phyloP scores from a whole-genome alignment of 2,113 vertebrate species.

The Phycodurus eques region DNA sequence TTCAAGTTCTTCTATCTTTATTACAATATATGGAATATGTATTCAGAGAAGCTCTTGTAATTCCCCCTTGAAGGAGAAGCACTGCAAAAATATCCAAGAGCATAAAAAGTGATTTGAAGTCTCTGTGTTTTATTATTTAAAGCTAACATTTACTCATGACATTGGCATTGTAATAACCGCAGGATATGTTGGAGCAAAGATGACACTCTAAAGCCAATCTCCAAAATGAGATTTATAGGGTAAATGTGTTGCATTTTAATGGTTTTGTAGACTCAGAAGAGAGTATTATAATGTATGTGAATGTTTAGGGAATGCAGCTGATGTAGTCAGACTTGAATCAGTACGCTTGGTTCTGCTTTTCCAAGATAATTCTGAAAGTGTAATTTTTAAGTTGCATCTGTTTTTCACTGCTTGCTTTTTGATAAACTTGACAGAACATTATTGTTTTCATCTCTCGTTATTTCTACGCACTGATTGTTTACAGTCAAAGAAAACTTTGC shows the following conservation, averaged over 20 bases:
- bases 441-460: constrained; percentile 31
- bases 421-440: constrained; percentile 40
- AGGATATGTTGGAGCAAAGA: constrained; percentile 50
- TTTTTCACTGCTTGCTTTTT: constrained; percentile 27
- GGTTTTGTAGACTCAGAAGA: constrained; percentile 37
- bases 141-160: constrained; percentile 63
- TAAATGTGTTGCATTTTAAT: constrained; percentile 50
- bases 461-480: constrained; percentile 32
- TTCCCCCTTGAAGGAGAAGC: constrained; percentile 46
- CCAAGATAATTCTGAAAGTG: constrained; percentile 35
- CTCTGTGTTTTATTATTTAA: constrained; percentile 66
- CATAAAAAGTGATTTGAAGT: constrained; percentile 52
- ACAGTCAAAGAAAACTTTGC: constrained; percentile 26
- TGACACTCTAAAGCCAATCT: constrained; percentile 58
- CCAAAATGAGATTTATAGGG: constrained; percentile 59
- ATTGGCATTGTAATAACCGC: constrained; percentile 64
- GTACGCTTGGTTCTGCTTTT: constrained; percentile 47
- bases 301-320: constrained; percentile 35
- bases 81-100: constrained; percentile 59
- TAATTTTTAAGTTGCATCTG: constrained; percentile 49
- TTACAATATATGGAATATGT: constrained; percentile 39
- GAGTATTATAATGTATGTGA: constrained; percentile 44
- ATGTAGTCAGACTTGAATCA: constrained; percentile 57
- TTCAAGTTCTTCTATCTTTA: constrained; percentile 20
- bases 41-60: constrained; percentile 48